Evolutionary conservation across 2,113 vertebrate species (phyloP).

Genomic region (Beaufortia kweichowensis): DNA sequence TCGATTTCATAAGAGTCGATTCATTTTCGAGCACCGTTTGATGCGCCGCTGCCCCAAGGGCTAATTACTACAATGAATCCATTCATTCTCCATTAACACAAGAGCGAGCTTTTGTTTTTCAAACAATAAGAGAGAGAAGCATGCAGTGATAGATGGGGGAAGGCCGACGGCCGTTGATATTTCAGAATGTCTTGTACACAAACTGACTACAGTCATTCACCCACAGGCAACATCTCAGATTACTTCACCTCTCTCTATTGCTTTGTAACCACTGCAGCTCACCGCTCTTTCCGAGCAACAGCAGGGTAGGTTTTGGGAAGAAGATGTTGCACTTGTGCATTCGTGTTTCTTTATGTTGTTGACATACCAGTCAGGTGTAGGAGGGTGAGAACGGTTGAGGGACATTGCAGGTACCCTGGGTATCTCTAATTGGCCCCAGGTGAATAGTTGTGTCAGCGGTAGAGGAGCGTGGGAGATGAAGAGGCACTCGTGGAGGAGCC

Average conservation of each 20-base stretch:
- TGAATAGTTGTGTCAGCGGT: constrained; percentile 26
- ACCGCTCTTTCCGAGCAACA: not conserved
- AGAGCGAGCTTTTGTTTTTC: constrained; percentile 35
- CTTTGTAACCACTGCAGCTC: not conserved
- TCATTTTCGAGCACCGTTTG: constrained; percentile 26
- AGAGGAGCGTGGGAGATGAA: constrained; percentile 28
- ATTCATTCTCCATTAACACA: constrained; percentile 42
- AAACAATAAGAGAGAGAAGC: constrained; percentile 18
- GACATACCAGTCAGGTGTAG: constrained; percentile 37
- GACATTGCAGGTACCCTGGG: constrained; percentile 37
- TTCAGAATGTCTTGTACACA: constrained; percentile 12
- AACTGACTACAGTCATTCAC: constrained; percentile 19
- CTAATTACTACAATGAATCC: constrained; percentile 39
- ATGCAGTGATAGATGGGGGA: not conserved
- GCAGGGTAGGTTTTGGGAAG: constrained; percentile 14
- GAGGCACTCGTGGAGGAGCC: constrained; percentile 2
- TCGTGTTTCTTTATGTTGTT: constrained; percentile 43
- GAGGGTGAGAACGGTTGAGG: constrained; percentile 33
- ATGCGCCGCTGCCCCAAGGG: constrained; percentile 39
- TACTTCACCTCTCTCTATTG: not conserved
- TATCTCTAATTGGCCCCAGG: constrained; percentile 50
- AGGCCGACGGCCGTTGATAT: constrained; percentile 22
- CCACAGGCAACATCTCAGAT: constrained; percentile 10
- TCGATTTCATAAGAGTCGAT: constrained; percentile 34
- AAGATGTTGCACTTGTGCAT: constrained; percentile 44